Evolutionary conservation across 2,888 invertebrate species (phyloP), one percentile per base, ranked within the genome.

Genomic region (Adelognathus sp.): DNA sequence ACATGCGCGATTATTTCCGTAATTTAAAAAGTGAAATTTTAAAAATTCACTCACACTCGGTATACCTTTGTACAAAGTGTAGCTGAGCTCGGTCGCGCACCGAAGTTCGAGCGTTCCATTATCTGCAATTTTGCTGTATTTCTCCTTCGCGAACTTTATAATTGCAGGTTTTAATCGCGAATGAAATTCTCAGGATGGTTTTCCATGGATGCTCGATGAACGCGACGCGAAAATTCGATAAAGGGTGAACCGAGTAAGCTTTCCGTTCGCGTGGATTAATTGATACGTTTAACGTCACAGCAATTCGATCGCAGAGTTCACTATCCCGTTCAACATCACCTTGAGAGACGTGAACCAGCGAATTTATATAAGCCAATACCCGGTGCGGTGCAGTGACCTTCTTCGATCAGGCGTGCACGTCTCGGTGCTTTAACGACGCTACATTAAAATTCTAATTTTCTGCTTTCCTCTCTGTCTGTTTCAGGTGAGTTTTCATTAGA

Each of bases 401-500:
- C 56, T 60, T 18, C 39, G 44, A 60, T 14, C 46, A 16, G n/a
- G n/a, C n/a, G 39, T 39, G 14, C 27, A 44, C 21, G 39, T 54
- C 16, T 33, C 14, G 31, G 7, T 21, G n/a, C 60, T 54, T 63
- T 46, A 27, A 69, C 67, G 31, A 39, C 31, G 58, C 33, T 39
- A 11, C 70, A 71, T 76, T 39, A 50, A n/a, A 31, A 16, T 58
- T 21, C 18, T 66, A 66, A 41, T 61, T 41, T 33, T 56, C 52
- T 36, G 9, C 6, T 7, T 72, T 63, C 50, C 41, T 54, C 27
- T 50, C 9, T n/a, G n/a, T 77, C 39, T 77, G 77, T 72, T 77
- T 41, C 73, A 77, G 77, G 77, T 77, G 73, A 77, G 77, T 77
- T 44, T 63, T 27, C 76, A 64, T 60, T 63, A 44, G 46, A 56